Conservation (phyloP, 2,888 invertebrate species). For the Isotomurus palustris region DNA sequence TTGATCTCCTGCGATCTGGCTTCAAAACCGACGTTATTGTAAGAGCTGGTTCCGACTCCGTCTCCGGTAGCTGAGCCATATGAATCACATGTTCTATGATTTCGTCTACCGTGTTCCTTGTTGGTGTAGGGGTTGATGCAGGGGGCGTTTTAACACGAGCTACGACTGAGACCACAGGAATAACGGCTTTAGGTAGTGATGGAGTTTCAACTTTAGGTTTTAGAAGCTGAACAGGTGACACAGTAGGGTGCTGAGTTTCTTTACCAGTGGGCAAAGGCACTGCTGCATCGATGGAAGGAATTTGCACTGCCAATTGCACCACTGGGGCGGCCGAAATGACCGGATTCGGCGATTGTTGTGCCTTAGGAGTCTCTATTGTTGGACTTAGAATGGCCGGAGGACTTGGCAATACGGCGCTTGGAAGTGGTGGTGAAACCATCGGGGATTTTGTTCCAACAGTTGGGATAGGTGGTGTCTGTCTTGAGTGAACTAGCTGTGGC, state of each 20-base stretch:
- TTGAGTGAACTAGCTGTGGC: constrained; percentile 18
- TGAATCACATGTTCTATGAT: constrained; percentile 85
- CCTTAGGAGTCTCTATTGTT: not conserved
- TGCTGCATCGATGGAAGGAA: not conserved
- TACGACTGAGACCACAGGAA: no score
- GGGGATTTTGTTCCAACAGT: constrained; percentile 27
- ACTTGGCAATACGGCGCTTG: not conserved
- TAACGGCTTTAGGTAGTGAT: not conserved
- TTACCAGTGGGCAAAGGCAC: not conserved
- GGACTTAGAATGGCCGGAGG: not conserved
- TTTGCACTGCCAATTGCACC: not conserved
- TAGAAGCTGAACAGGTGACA: not conserved
- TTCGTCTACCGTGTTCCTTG: constrained; percentile 72
- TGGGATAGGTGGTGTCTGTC: constrained; percentile 29
- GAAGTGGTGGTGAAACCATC: constrained; percentile 9
- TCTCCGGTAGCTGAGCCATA: constrained; percentile 7
- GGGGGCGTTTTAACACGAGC: not conserved
- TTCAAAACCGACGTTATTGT: constrained; percentile 3
- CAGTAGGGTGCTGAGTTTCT: no score
- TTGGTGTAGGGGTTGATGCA: not conserved
- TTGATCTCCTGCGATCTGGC: constrained; percentile 25
- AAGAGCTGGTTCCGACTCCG: constrained; percentile 11
- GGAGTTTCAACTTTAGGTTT: not conserved
- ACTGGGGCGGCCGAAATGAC: not conserved
- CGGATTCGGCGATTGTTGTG: not conserved